Evolutionary conservation across 2,113 vertebrate genomes (phyloP), one percentile per base, ranked within the genome.

Genomic region (Centropristis striata): DNA sequence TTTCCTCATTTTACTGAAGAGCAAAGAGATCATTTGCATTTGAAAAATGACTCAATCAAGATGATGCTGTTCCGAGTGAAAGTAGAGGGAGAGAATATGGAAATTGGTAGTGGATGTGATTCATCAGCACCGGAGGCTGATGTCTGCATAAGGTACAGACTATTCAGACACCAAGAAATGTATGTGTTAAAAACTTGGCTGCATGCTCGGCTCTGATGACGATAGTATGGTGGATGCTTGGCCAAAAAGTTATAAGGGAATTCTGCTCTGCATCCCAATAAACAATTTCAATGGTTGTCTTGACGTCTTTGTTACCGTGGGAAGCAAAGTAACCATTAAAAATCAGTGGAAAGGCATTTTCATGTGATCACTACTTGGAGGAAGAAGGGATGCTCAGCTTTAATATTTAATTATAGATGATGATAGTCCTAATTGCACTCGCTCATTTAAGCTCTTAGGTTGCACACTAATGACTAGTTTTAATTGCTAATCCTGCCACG

Each of bases 71-170:
- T 60, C 20, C 32, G 27, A 47, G 47, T 39, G 32, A 50, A 75
- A 10, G 21, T 10, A 3, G 25, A 59, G 50, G 28, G 11, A 49
- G 58, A 44, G 21, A 67, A 71, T 71, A 76, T 80, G 71, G 55
- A 77, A 81, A 68, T 28, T 50, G 55, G 27, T 54, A 8, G 7
- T 51, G 11, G 42, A 12, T 77, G 63, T 53, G 64, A 70, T 69
- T 69, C 63, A 81, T 73, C 68, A 53, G 27, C 58, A 18, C 36
- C 51, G 0, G 55, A 51, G 68, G 54, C 57, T 25, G 44, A 42
- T 21, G 78, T 51, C 36, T 50, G 27, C 39, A 3, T 1, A 36
- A 50, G 44, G 51, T 11, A 16, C 21, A 18, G 32, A 68, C 36
- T n/a, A 27, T 27, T 61, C 18, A 58, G 5, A 9, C 47, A 16